These are phyloP conservation scores for Platysteira castanea DNA, from an alignment of 2,113 vertebrate genomes.

Conservation along the genomic window DNA sequence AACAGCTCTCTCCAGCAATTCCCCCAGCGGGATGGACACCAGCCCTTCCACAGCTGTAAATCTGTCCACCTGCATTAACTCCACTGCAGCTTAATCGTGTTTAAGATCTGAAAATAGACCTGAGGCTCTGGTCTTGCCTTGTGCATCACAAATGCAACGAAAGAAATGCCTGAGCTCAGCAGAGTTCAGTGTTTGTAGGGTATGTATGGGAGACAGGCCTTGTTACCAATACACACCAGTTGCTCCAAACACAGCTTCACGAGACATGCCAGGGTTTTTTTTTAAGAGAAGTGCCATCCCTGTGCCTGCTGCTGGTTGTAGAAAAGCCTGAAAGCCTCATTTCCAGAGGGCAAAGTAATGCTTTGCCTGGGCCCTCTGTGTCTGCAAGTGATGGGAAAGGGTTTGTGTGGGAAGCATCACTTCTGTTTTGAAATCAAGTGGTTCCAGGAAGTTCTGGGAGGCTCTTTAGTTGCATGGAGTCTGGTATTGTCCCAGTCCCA, in stretches of 20 bases:
- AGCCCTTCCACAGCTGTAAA: neutral
- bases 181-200: neutral
- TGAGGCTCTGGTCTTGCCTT: neutral
- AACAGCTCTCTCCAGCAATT: neutral
- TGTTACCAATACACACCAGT: rapidly evolving
- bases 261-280: neutral
- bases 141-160: neutral
- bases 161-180: neutral
- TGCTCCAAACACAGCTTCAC: neutral
- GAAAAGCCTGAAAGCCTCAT: neutral
- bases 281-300: neutral
- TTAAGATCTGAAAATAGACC: neutral
- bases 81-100: neutral
- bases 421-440: neutral
- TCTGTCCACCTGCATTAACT: neutral
- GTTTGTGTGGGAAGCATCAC: neutral
- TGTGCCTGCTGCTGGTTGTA: neutral
- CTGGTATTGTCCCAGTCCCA: neutral
- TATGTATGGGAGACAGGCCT: neutral
- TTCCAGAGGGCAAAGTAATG: neutral
- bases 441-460: neutral
- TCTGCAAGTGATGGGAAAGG: neutral
- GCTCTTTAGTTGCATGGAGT: neutral
- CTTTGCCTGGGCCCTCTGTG: neutral
- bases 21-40: neutral